These are phyloP conservation scores for Meloidogyne chitwoodi DNA, from an alignment of 1,140 invertebrate species.

Conservation along the genomic window DNA sequence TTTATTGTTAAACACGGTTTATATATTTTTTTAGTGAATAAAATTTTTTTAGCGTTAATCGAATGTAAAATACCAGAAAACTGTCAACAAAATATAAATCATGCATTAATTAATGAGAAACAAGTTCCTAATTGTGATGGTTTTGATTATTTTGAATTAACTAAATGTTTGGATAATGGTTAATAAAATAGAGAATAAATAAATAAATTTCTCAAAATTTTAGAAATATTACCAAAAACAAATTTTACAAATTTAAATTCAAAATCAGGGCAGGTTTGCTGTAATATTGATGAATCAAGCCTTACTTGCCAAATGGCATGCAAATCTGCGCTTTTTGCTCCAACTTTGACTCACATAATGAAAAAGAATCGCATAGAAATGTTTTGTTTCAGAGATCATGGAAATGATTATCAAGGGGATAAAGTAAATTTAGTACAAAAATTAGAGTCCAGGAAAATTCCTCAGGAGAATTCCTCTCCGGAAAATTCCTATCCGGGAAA, in stretches of 20 bases:
- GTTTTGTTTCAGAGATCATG: slow-evolving; percentile 13
- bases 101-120: neutral
- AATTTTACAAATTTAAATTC: slow-evolving; percentile 24
- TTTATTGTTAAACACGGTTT: too few species aligned
- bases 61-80: slow-evolving; percentile 4
- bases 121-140: slow-evolving; percentile 17
- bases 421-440: slow-evolving; percentile 21
- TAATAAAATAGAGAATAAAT: too few species aligned
- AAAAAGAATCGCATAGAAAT: slow-evolving; percentile 28
- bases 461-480: too few species aligned
- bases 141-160: slow-evolving; percentile 12
- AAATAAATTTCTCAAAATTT: slow-evolving; percentile 3
- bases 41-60: slow-evolving; percentile 16
- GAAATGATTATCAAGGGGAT: slow-evolving; percentile 3
- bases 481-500: too few species aligned
- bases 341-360: slow-evolving; percentile 21
- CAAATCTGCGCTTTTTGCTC: slow-evolving; percentile 13
- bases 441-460: too few species aligned
- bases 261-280: slow-evolving; percentile 19
- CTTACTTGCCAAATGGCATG: slow-evolving; percentile 20
- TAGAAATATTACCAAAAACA: too few species aligned
- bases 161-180: slow-evolving; percentile 15
- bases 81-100: neutral
- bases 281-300: slow-evolving; percentile 9
- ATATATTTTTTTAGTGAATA: too few species aligned